These are phyloP conservation scores for Lissocephala sabroskyi DNA, from an alignment of 2,888 invertebrate species.

Conservation along the genomic window DNA sequence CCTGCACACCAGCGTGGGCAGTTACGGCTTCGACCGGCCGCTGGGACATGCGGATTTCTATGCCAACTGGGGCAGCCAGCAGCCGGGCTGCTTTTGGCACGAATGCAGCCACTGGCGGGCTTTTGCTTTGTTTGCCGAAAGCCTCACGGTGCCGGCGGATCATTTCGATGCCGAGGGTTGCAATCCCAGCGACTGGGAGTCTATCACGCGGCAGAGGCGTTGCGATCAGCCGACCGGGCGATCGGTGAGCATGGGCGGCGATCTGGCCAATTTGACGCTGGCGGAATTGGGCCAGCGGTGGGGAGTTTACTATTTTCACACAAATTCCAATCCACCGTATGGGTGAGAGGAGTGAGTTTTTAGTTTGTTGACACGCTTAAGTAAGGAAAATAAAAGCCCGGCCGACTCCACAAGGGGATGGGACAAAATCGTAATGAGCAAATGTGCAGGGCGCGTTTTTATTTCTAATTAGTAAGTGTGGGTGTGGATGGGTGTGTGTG, in stretches of 20 bases:
- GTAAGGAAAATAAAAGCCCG: not conserved
- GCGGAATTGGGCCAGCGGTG: slow-evolving; percentile 35
- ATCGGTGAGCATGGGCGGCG: slow-evolving; percentile 51
- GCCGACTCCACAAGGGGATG: not conserved
- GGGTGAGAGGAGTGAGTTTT: slow-evolving; percentile 2
- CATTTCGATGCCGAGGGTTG: slow-evolving; percentile 51
- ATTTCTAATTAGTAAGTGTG: slow-evolving; percentile 63
- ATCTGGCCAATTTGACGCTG: slow-evolving; percentile 33
- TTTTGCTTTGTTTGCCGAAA: slow-evolving; percentile 61
- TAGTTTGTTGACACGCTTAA: slow-evolving; percentile 10
- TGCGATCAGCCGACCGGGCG: slow-evolving; percentile 42
- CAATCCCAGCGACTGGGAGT: slow-evolving; percentile 41
- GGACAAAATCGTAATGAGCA: slow-evolving; percentile 41
- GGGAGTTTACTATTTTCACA: slow-evolving; percentile 64
- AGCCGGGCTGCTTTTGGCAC: slow-evolving; percentile 76
- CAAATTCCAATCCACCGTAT: slow-evolving; percentile 54
- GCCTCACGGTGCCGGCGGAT: slow-evolving; percentile 8
- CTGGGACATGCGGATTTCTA: slow-evolving; percentile 76
- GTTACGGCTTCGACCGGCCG: slow-evolving; percentile 69
- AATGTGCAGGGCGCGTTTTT: slow-evolving; percentile 57
- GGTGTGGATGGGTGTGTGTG: slow-evolving; percentile 19
- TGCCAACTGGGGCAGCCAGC: slow-evolving; percentile 76
- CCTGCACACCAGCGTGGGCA: slow-evolving; percentile 78
- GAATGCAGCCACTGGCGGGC: slow-evolving; percentile 70
- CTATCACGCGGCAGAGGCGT: slow-evolving; percentile 45